Percentiles rank a stretch among this genome's conserved stretches.
Conservation (phyloP, 2,888 invertebrate species). For the Abrostola tripartita region DNA sequence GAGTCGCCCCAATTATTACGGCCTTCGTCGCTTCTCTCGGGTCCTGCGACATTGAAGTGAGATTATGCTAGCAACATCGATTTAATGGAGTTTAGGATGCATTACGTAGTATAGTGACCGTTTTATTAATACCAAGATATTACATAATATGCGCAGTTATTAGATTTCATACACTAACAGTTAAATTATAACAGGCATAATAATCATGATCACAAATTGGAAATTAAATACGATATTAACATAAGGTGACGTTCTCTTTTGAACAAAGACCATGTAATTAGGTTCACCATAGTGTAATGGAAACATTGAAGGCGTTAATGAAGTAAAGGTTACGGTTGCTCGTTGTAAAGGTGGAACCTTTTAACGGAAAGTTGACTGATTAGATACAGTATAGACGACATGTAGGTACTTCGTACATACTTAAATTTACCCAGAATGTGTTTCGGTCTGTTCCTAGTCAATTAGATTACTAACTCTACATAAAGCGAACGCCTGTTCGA, state of each 20-base stretch:
- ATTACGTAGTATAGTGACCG: not conserved
- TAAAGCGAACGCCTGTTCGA: too few species aligned
- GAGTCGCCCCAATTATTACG: conserved; percentile 80
- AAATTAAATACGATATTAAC: not conserved
- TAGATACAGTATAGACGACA: too few species aligned
- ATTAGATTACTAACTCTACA: too few species aligned
- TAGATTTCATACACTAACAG: not conserved
- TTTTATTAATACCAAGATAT: too few species aligned
- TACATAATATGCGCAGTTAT: too few species aligned
- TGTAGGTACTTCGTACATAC: too few species aligned
- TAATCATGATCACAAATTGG: not conserved
- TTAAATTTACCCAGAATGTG: too few species aligned
- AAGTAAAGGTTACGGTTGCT: conserved; percentile 15
- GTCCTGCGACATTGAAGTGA: conserved; percentile 69
- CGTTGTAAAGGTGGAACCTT: conserved; percentile 24
- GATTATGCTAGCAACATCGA: conserved; percentile 21
- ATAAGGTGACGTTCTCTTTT: not conserved
- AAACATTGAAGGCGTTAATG: conserved; percentile 23
- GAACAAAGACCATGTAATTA: conserved; percentile 9
- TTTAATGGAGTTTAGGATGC: conserved; percentile 32
- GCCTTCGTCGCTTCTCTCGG: conserved; percentile 71
- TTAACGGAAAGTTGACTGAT: too few species aligned
- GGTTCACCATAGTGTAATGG: conserved; percentile 22
- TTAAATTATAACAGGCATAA: not conserved
- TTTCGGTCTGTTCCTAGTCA: too few species aligned